Base-by-base conservation (phyloP, 2,113 vertebrate species). In the Bufo bufo region DNA sequence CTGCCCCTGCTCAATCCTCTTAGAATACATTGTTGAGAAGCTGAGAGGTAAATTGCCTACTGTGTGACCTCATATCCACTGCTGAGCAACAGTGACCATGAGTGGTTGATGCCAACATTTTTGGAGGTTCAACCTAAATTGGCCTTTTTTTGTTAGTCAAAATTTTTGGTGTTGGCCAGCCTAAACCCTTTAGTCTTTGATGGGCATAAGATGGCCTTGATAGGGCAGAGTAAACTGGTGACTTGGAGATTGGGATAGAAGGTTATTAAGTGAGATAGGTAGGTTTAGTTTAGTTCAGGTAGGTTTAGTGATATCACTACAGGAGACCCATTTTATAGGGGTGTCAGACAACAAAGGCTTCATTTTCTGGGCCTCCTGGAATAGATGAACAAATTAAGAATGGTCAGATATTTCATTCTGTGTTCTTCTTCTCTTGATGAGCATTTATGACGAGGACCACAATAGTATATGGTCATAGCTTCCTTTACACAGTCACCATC, bases 381-480 rank as follows among this genome's bases (percentile, higher is more conserved):
- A 66, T 66, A 66, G 65, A 66, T 10, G 65, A 71, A 43, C 11
- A 6, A 71, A 45, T 45, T 5, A 72, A 72, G 71, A 1, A 7
- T 1, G 11, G 71, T 49, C 4, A 74, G 71, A 74, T 74, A 19
- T 8, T 74, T 47, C 17, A 19, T 47, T 17, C 49, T 16, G 71
- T 8, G 6, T 49, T 74, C 43, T 49, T 74, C 45, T 11, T 43
- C 13, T 71, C 66, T 33, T 43, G 23, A 71, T 11, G 23, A 74
- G 16, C 43, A 50, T 75, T 50, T 50, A 75, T 8, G 16, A 50
- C 14, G 45, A 75, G 19, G 47, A 13, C 72, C 45, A 50, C 14
- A 19, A 19, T 74, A 33, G 69, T 71, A 71, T 71, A 45, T 74
- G 72, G 47, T 75, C 72, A 75, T 75, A 75, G 45, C 50, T 75